Evolutionary conservation across 2,113 vertebrate genomes (phyloP), one percentile per base, ranked within the genome.

Genomic region (Conger conger): DNA sequence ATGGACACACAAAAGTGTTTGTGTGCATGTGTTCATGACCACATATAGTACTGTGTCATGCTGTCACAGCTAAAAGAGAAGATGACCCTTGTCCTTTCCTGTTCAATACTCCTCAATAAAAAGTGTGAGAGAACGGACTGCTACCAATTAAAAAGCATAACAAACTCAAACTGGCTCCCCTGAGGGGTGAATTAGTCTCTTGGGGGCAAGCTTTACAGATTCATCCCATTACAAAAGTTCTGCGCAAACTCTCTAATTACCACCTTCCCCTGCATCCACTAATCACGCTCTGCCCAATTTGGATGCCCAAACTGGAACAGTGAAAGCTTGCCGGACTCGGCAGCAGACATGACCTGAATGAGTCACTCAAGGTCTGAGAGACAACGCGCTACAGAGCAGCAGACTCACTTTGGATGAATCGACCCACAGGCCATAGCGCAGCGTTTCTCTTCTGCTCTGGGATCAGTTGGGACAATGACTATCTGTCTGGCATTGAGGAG

Each of bases 261-360:
- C 37, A 1, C 20, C 37, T 23, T 38, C n/a, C 30, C 27, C 9
- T 11, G 23, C 27, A 8, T 63, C 23, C 23, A 63, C 57, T 30
- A 80, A 80, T n/a, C n/a, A 80, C n/a, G 9, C 42, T 30, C 79
- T 42, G 78, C 79, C n/a, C 18, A 30, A 80, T 80, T 80, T 80
- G 42, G 79, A 27, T 27, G 3, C 40, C 38, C 2, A n/a, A 45
- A 23, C 37, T 30, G 38, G 36, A n/a, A 30, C 45, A 50, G 9
- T 50, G 45, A 1, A 50, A 9, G 45, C 18, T 27, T 27, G 36
- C 42, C 50, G 42, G 45, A 27, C 11, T 45, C 30, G 27, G 79
- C 23, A 80, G 27, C 27, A n/a, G 40, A 80, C 38, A 50, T 15
- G 40, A 80, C 79, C 79, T 45, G 79, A 80, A 80, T 80, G 79